These are phyloP conservation scores for Ptychadena robeensis DNA, from an alignment of 2,797 vertebrate genomes.

Conservation along the genomic window DNA sequence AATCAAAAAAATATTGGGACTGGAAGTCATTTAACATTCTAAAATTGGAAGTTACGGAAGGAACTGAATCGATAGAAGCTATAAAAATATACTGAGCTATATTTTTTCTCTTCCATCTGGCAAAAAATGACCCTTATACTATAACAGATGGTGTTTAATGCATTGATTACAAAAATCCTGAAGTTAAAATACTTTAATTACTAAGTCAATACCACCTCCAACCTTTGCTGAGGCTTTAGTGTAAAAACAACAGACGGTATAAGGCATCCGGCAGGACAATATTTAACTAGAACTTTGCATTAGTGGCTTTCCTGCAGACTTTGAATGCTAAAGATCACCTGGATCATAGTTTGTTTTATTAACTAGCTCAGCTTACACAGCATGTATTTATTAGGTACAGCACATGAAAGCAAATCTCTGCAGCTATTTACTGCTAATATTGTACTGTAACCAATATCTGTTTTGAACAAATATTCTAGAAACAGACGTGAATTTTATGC, in stretches of 20 bases:
- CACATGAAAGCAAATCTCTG: background rate
- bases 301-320: slow-evolving; percentile 79
- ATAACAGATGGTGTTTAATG: slow-evolving; percentile 96
- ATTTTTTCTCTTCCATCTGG: slow-evolving; percentile 74
- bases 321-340: slow-evolving; percentile 75
- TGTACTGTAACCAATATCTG: background rate
- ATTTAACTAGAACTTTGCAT: slow-evolving; percentile 99
- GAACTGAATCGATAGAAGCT: slow-evolving; percentile 48
- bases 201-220: slow-evolving; percentile 98
- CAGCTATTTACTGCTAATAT: background rate
- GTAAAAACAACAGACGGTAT: slow-evolving; percentile 99
- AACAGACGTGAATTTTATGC: too few species aligned
- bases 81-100: slow-evolving; percentile 56
- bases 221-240: slow-evolving; percentile 87
- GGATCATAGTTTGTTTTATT: slow-evolving; percentile 71
- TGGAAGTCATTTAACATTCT: slow-evolving; percentile 8
- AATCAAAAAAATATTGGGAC: slow-evolving; percentile 32
- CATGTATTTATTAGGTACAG: slow-evolving; percentile 2
- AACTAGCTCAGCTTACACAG: slow-evolving; percentile 66
- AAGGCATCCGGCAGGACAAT: slow-evolving; percentile 96
- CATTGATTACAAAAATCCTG: slow-evolving; percentile 98
- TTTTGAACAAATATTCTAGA: background rate
- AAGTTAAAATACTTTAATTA: slow-evolving; percentile 99
- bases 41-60: slow-evolving; percentile 29
- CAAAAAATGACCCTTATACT: slow-evolving; percentile 76